Conservation (phyloP, 2,888 invertebrate genomes). For the Agrochola litura region DNA sequence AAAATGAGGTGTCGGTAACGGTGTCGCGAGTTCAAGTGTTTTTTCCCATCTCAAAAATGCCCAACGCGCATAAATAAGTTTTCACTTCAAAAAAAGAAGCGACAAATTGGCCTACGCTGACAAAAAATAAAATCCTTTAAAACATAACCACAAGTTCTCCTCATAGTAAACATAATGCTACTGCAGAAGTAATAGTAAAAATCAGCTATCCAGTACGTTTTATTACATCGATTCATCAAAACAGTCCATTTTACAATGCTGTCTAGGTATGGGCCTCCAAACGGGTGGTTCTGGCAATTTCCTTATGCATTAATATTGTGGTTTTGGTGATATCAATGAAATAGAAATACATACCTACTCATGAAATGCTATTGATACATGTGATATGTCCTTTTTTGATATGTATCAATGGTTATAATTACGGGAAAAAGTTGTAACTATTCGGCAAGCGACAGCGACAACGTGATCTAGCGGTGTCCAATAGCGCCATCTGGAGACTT, state of each 20-base stretch:
- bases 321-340: conserved; percentile 3
- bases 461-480: too few relatives aligned
- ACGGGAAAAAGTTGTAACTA: background rate
- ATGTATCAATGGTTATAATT: background rate
- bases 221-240: background rate
- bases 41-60: too few relatives aligned
- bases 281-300: background rate
- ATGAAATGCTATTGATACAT: background rate
- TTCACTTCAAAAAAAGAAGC: too few relatives aligned
- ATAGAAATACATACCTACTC: background rate
- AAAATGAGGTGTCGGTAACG: too few relatives aligned
- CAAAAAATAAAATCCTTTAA: background rate
- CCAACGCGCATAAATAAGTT: too few relatives aligned
- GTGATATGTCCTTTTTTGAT: background rate
- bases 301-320: conserved; percentile 6
- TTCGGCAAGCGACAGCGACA: too few relatives aligned
- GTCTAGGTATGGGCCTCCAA: background rate
- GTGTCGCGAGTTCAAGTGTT: too few relatives aligned
- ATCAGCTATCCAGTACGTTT: background rate
- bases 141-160: background rate
- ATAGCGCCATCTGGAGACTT: too few relatives aligned
- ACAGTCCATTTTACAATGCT: background rate
- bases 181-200: background rate
- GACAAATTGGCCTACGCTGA: too few relatives aligned
- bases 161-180: background rate